phyloP scores from a whole-genome alignment of 2,113 vertebrate species.

The Melanerpes aurifrons region DNA sequence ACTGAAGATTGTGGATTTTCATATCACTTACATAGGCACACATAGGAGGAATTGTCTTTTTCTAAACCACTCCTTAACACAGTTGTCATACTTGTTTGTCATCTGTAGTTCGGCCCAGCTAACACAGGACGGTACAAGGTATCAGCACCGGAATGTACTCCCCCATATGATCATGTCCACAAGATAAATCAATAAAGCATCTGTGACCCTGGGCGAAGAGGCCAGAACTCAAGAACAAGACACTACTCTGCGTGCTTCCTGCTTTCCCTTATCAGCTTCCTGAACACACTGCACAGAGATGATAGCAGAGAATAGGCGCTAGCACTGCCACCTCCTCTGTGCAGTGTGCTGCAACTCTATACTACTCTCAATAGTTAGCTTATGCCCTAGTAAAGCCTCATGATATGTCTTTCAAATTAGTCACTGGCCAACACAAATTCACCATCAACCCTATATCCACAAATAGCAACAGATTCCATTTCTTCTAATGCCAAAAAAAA shows the following conservation, averaged over 20 bases:
- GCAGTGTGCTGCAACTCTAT: neutral
- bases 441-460: neutral
- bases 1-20: neutral
- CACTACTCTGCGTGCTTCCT: constrained; percentile 21
- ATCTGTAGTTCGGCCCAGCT: neutral
- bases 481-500: neutral
- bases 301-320: neutral
- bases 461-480: neutral
- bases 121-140: neutral
- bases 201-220: neutral
- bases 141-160: neutral
- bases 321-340: neutral
- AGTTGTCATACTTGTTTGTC: neutral
- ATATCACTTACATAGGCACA: no score
- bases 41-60: neutral
- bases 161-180: neutral
- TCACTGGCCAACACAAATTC: neutral
- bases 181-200: constrained; percentile 38
- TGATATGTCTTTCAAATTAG: neutral
- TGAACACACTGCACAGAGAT: neutral
- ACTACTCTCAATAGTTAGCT: neutral
- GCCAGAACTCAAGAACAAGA: neutral
- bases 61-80: neutral
- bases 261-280: constrained; percentile 63
- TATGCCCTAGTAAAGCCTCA: neutral